phyloP scores from a whole-genome alignment of 2,888 invertebrate genomes.

The Kryphioiulus occultus region DNA sequence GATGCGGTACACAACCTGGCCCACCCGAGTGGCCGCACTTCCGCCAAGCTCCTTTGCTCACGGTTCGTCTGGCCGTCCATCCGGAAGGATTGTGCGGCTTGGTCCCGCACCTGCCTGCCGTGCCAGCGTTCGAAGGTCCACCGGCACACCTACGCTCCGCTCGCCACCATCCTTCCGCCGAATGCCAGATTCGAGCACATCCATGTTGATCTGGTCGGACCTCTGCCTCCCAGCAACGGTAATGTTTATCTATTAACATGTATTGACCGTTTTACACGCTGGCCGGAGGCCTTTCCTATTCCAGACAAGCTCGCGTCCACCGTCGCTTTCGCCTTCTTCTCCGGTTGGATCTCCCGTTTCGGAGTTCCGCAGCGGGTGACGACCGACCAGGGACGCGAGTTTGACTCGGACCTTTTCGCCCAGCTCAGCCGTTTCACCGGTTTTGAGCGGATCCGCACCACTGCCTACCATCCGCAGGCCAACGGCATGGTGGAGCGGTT shows the following conservation, averaged over 20 bases:
- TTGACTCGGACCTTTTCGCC: not conserved
- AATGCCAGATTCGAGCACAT: not conserved
- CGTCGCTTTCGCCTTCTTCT: not conserved
- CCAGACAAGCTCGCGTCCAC: not conserved
- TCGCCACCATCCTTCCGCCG: not conserved
- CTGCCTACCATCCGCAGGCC: conserved; percentile 56
- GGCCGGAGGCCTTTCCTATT: not conserved
- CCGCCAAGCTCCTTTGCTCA: not conserved
- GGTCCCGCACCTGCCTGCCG: not conserved
- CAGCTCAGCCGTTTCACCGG: not conserved
- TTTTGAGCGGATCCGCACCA: not conserved
- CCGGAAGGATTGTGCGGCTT: not conserved
- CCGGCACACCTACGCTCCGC: not conserved
- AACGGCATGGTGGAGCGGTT: conserved; percentile 58
- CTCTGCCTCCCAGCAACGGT: not conserved
- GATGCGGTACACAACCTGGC: not conserved
- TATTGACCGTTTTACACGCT: not conserved
- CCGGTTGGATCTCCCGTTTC: not conserved
- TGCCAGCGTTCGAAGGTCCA: not conserved
- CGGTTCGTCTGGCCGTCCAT: not conserved
- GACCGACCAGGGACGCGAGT: not conserved
- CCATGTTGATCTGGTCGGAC: not conserved
- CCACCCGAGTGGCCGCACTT: not conserved
- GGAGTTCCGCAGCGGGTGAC: not conserved
- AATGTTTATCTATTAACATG: not conserved